Base-by-base conservation (phyloP, 2,888 invertebrate species). In the Blastobasis lacticolella region DNA sequence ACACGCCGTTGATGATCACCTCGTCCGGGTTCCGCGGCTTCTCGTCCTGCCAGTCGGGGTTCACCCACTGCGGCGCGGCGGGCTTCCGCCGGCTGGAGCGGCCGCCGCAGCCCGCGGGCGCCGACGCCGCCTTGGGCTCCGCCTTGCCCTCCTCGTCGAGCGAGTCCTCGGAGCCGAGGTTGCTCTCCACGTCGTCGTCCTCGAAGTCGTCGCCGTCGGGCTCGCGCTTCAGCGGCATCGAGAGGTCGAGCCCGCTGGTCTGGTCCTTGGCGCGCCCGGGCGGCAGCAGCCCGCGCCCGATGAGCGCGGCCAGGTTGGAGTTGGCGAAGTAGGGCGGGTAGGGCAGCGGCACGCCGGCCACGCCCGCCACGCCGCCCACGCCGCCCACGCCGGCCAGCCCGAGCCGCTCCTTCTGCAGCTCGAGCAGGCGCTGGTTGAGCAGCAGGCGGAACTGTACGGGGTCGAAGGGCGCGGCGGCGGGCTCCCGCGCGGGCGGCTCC, bases 21-120 rank as follows among this genome's bases (percentile, higher is more conserved):
- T 95, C 95, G 67, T 94, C 94, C 57, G 81, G 87, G 69, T 77
- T 84, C 46, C 88, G 79, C 10, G 89, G 88, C 61, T 90, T 89
- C 61, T 90, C 91, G 71, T 94, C 94, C 70, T 94, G 94, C 95
- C 95, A 95, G 66, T 96, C 96, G 6, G 98, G 98, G 80, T 97
- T 97, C 5, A 98, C 97, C 97, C 98, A 97, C 82, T 98, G 97
- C 2, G 98, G 98, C 50, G 97, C 97, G 1, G 97, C 97, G 1
- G 97, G 97, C 88, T 98, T 98, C 68, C 98, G 91, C 57, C 97
- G 88, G 52, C 93, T 95, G 37, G 89, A 87, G 36, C 88, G 78
- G 10, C 64, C 66, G 38, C 37, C 73, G 10, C 64, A 66, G 38
- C 37, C 73, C 45, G 80, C 74, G 45, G 90, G 88, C 45, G 89